A percentile compares a stretch with the other conserved stretches of the same genome.
phyloP scores from a whole-genome alignment of 2,888 invertebrate species.

The Papilio protenor region DNA sequence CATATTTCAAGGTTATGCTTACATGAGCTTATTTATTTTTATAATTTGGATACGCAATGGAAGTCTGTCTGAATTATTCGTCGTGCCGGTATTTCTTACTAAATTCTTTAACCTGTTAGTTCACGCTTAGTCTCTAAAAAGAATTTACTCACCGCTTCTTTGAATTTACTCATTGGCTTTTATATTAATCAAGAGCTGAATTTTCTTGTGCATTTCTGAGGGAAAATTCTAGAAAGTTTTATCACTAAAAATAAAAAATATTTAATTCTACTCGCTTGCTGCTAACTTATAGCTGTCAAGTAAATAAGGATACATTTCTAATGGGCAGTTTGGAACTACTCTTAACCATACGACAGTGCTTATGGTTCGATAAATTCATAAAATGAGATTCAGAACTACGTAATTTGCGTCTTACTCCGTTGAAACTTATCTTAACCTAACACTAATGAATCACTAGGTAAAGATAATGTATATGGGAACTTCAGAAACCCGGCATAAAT shows the following conservation, averaged over 20 bases:
- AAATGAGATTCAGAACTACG: too few relatives aligned
- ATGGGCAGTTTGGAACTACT: too few relatives aligned
- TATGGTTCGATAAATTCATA: too few relatives aligned
- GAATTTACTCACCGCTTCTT: not conserved
- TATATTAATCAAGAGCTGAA: constrained; percentile 1
- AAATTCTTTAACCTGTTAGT: not conserved
- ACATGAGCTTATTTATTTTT: too few relatives aligned
- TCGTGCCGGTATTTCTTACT: not conserved
- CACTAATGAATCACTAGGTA: too few relatives aligned
- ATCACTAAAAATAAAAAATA: constrained; percentile 6
- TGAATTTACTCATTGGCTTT: not conserved
- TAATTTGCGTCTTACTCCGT: too few relatives aligned
- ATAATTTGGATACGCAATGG: too few relatives aligned
- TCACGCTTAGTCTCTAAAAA: not conserved
- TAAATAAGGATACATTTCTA: constrained; percentile 6
- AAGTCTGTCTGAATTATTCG: too few relatives aligned
- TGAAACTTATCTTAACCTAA: too few relatives aligned
- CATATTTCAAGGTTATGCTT: too few relatives aligned
- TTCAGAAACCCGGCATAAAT: not conserved
- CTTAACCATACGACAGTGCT: too few relatives aligned
- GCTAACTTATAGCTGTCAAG: not conserved
- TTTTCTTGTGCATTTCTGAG: constrained; percentile 13
- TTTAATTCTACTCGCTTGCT: not conserved
- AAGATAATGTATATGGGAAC: too few relatives aligned
- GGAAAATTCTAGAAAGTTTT: constrained; percentile 8